Percentiles rank a stretch among this genome's conserved stretches.
Evolutionary conservation across 2,797 vertebrate genomes (phyloP).

Genomic region (Lates japonicus): DNA sequence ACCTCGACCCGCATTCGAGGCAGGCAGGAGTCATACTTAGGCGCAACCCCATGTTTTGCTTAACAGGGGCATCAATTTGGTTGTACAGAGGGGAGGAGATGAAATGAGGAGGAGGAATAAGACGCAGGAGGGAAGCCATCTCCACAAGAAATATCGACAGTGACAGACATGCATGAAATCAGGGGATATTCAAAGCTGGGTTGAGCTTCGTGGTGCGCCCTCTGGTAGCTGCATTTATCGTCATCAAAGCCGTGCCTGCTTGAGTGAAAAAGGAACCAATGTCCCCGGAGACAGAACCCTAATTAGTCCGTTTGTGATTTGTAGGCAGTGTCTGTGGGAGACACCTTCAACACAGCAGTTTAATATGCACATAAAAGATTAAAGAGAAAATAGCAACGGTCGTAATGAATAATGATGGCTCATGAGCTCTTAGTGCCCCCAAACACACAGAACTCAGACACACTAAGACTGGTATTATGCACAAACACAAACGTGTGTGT

Average conservation of each 20-base stretch:
- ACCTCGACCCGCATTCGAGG: background rate
- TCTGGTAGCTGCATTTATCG: constrained; percentile 27
- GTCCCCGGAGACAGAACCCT: constrained; percentile 59
- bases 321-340: constrained; percentile 66
- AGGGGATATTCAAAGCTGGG: constrained; percentile 7
- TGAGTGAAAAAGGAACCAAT: constrained; percentile 51
- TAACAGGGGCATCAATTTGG: background rate
- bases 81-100: constrained; percentile 5
- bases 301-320: constrained; percentile 79
- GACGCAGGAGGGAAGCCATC: background rate
- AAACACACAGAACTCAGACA: constrained; percentile 18
- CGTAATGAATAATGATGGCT: constrained; percentile 54
- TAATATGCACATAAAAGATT: constrained; percentile 83
- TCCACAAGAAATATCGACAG: background rate
- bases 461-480: background rate
- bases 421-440: background rate
- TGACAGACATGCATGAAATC: background rate
- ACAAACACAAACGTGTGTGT: background rate
- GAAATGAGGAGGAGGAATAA: constrained; percentile 27
- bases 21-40: constrained; percentile 19
- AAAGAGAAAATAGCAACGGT: constrained; percentile 71
- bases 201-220: background rate
- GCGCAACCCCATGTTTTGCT: constrained; percentile 43
- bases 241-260: constrained; percentile 63
- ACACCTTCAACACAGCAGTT: constrained; percentile 68